Evolutionary conservation across 2,888 invertebrate genomes (phyloP), one percentile per base, ranked within the genome.

Genomic region (Eledone cirrhosa): DNA sequence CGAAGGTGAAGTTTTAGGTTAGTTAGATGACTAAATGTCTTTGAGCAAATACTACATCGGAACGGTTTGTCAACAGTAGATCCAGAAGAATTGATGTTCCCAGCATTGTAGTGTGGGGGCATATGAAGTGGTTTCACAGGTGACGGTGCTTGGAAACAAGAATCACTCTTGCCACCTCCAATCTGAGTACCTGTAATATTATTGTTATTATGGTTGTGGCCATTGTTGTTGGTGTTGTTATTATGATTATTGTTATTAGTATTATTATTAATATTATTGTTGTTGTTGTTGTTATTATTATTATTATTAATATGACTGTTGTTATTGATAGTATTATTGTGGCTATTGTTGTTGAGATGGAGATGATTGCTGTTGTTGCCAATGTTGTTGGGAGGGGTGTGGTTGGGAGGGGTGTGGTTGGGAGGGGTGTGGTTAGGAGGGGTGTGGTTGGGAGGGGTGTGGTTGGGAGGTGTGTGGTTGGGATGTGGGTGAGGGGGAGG

Each of bases 61-160:
- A 72, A 72, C 2, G 72, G 72, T 72, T 72, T 72, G 33, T 72
- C 72, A 72, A 72, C 31, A n/a, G 72, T 11, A 41, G 41, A 41
- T 41, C 41, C 41, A 41, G 41, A 41, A 41, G 41, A 41, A 41
- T 41, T 41, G 41, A 41, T 41, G 41, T 41, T 41, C 41, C 41
- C 41, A 41, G 41, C 11, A 11, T 41, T 41, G 11, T 8, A 41
- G 41, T 41, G 41, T 3, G 41, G 41, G 11, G 1, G 5, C 41
- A 41, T 41, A 41, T 41, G 41, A 41, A 41, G 41, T 5, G 41
- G 41, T 41, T 41, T 41, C 8, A 41, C 41, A 3, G 41, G 41
- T 5, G 41, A 41, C 0, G 41, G 41, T 1, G 41, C 41, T 11
- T 41, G 41, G 41, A 41, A 41, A 41, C 41, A 41, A 2, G 41